phyloP scores from a whole-genome alignment of 2,113 vertebrate genomes.

The Saimiri boliviensis region DNA sequence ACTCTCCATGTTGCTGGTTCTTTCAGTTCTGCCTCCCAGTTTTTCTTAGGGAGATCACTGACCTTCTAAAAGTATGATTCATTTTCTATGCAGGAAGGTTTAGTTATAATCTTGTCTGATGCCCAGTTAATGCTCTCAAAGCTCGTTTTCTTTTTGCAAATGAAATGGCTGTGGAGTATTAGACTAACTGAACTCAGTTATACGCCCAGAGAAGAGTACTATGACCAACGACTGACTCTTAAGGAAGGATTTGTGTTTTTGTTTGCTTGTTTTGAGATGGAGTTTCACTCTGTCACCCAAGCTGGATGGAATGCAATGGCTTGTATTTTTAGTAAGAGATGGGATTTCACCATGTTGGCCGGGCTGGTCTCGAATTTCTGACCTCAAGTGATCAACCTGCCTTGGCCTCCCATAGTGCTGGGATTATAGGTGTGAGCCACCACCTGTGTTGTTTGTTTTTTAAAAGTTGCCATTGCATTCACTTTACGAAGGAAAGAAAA shows the following conservation, averaged over 20 bases:
- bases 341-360: no score
- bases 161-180: background rate
- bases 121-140: background rate
- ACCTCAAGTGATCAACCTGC: no score
- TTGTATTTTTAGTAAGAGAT: no score
- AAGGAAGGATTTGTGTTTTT: background rate
- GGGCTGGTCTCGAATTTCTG: no score
- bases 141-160: background rate
- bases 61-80: background rate
- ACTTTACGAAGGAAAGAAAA: background rate
- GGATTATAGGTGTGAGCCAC: no score
- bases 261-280: background rate
- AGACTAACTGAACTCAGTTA: background rate
- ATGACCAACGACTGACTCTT: background rate
- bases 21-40: background rate
- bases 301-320: no score
- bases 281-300: no score
- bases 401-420: no score
- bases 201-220: background rate
- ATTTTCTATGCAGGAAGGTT: background rate
- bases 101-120: background rate
- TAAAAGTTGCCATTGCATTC: background rate
- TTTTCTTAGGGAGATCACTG: background rate
- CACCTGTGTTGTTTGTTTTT: background rate
- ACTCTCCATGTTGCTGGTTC: background rate